These are phyloP conservation scores for Nicator chloris DNA, from an alignment of 2,113 vertebrate genomes.

Conservation along the genomic window DNA sequence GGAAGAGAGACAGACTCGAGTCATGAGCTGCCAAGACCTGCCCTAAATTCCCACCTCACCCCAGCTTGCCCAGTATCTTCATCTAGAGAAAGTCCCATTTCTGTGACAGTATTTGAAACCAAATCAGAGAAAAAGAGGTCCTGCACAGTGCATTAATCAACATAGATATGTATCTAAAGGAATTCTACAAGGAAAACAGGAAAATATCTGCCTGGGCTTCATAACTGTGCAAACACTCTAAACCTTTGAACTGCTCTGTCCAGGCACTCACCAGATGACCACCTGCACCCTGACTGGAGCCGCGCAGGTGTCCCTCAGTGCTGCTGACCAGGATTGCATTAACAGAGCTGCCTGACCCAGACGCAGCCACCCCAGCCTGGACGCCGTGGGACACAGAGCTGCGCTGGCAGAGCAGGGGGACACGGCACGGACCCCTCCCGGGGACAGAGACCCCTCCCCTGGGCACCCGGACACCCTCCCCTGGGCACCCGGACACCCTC, in stretches of 20 bases:
- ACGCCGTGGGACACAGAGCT: not conserved
- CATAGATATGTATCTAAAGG: accelerated
- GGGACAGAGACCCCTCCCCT: too few relatives aligned
- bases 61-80: not conserved
- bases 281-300: not conserved
- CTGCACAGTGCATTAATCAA: not conserved
- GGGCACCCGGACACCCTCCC: too few relatives aligned
- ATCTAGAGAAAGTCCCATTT: not conserved
- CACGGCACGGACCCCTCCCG: too few relatives aligned
- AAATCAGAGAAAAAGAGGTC: not conserved
- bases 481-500: too few relatives aligned
- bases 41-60: not conserved
- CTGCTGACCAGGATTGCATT: not conserved
- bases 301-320: not conserved
- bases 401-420: not conserved
- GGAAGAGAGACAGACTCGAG: not conserved
- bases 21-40: not conserved
- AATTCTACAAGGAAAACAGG: not conserved
- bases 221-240: not conserved
- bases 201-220: not conserved
- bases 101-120: not conserved
- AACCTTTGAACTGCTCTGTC: not conserved
- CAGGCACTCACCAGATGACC: not conserved
- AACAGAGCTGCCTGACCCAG: not conserved
- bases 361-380: not conserved